Conservation (phyloP, 2,888 invertebrate genomes). For the Rhagonycha fulva region DNA sequence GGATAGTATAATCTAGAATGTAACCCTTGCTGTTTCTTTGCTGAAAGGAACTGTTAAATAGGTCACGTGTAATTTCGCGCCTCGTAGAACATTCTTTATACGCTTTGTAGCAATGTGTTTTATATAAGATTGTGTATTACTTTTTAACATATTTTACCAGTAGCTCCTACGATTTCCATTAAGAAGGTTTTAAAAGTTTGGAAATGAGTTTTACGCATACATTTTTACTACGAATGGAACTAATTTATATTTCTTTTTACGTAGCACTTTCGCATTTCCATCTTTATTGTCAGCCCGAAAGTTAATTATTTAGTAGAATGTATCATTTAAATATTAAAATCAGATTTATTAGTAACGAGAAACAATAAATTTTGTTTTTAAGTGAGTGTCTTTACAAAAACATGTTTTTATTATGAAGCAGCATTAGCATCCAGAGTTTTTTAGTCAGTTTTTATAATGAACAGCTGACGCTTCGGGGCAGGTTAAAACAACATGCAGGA, state of each 20-base stretch:
- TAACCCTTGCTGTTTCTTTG: slow-evolving; percentile 14
- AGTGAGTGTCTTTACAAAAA: slow-evolving; percentile 14
- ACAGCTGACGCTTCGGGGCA: slow-evolving; percentile 24
- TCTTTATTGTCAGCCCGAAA: background rate
- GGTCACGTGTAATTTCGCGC: slow-evolving; percentile 29
- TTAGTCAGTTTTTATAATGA: slow-evolving; percentile 22
- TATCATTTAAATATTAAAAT: slow-evolving; percentile 4
- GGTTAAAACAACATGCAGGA: slow-evolving; percentile 21
- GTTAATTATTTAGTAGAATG: background rate
- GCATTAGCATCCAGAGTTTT: slow-evolving; percentile 19
- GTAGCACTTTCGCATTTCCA: background rate
- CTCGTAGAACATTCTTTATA: slow-evolving; percentile 22
- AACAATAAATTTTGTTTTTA: slow-evolving; percentile 21
- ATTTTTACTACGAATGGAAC: background rate
- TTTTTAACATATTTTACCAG: slow-evolving; percentile 15
- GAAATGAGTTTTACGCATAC: slow-evolving; percentile 4
- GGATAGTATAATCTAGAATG: slow-evolving; percentile 18
- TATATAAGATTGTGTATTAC: slow-evolving; percentile 17
- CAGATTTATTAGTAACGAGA: slow-evolving; percentile 10
- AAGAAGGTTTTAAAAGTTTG: background rate
- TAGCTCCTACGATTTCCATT: slow-evolving; percentile 5
- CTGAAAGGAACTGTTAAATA: slow-evolving; percentile 29
- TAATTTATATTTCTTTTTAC: background rate
- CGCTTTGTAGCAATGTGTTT: slow-evolving; percentile 16
- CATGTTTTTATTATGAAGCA: slow-evolving; percentile 25